phyloP scores from a whole-genome alignment of 2,888 invertebrate species.

The Pimpla rufipes region DNA sequence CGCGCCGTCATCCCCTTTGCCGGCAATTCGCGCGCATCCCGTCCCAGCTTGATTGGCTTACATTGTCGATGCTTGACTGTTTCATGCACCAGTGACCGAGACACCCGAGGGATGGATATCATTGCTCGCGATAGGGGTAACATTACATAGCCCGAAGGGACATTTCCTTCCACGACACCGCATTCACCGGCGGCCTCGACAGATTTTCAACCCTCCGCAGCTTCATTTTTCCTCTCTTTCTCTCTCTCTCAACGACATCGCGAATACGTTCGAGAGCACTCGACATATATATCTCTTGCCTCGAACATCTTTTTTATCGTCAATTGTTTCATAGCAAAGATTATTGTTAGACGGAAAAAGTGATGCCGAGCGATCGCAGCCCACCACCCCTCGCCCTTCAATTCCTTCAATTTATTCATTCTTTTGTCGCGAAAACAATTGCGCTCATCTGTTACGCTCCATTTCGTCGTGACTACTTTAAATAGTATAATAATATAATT shows the following conservation, averaged over 20 bases:
- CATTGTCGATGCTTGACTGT: slow-evolving; percentile 85
- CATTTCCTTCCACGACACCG: slow-evolving; percentile 66
- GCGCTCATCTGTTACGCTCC: slow-evolving; percentile 14
- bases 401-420: background rate
- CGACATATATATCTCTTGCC: no score
- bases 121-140: slow-evolving; percentile 83
- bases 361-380: no score
- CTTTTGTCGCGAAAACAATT: slow-evolving; percentile 18
- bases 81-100: slow-evolving; percentile 85
- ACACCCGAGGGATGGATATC: slow-evolving; percentile 73
- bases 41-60: slow-evolving; percentile 83
- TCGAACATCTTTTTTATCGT: no score
- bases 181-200: slow-evolving; percentile 32
- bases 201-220: background rate
- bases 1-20: slow-evolving; percentile 36
- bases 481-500: slow-evolving; percentile 54
- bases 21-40: slow-evolving; percentile 74
- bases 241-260: background rate
- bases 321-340: no score
- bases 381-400: no score
- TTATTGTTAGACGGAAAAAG: no score
- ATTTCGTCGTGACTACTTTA: slow-evolving; percentile 15
- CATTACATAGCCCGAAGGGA: slow-evolving; percentile 80
- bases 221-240: slow-evolving; percentile 4
- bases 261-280: background rate